Conservation (phyloP, 2,888 invertebrate genomes). For the Blastobasis adustella region DNA sequence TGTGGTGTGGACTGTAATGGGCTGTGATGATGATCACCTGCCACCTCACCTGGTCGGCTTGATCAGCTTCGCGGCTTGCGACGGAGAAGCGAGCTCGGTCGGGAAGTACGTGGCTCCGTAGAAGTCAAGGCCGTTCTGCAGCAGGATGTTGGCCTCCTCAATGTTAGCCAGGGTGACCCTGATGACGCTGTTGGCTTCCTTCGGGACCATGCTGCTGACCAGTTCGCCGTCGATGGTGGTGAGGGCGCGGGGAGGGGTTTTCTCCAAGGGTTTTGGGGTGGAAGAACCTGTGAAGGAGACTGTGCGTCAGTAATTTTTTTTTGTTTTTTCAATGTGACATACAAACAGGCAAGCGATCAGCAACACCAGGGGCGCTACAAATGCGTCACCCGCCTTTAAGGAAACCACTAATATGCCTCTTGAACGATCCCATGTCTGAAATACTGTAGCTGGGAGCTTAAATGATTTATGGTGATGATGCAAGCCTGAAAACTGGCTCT, state of each 20-base stretch:
- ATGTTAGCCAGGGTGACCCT: slow-evolving; percentile 84
- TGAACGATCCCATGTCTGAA: too few species aligned
- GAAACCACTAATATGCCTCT: too few species aligned
- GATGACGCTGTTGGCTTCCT: slow-evolving; percentile 79
- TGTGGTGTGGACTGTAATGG: too few species aligned
- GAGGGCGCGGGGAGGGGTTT: slow-evolving; percentile 50
- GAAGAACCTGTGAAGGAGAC: slow-evolving; percentile 41
- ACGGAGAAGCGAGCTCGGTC: slow-evolving; percentile 82
- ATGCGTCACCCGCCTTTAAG: too few species aligned
- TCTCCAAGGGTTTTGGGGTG: slow-evolving; percentile 59
- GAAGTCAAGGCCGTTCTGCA: slow-evolving; percentile 90
- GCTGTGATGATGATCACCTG: too few species aligned
- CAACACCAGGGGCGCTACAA: too few species aligned
- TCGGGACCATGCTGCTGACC: slow-evolving; percentile 67
- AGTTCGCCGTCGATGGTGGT: slow-evolving; percentile 64
- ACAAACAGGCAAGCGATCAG: too few species aligned
- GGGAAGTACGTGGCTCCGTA: slow-evolving; percentile 92
- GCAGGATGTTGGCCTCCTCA: slow-evolving; percentile 84
- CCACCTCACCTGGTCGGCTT: slow-evolving; percentile 61
- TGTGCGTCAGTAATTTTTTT: too few species aligned
- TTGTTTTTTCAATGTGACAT: too few species aligned
- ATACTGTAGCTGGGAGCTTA: too few species aligned
- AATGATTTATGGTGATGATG: too few species aligned
- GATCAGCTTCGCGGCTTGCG: slow-evolving; percentile 76
- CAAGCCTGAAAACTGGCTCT: too few species aligned